Evolutionary conservation across 2,888 invertebrate genomes (phyloP).

Genomic region (Odontocerum albicorne): DNA sequence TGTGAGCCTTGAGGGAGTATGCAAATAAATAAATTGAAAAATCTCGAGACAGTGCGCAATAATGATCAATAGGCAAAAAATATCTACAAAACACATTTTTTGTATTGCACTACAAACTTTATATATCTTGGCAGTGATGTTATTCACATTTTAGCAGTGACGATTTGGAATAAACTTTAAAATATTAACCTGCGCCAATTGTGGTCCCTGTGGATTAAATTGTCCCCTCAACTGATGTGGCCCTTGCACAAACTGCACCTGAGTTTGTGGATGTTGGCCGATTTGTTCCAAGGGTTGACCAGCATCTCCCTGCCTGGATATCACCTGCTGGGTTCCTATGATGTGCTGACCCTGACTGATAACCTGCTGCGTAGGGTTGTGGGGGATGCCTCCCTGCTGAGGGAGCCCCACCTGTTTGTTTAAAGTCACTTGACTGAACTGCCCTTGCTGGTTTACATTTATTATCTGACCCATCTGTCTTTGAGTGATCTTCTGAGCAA

Average conservation of each 20-base stretch:
- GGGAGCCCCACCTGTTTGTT: conserved; percentile 17
- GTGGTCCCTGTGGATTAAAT: conserved; percentile 37
- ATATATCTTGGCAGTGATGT: too few relatives aligned
- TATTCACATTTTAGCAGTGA: too few relatives aligned
- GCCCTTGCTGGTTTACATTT: conserved; percentile 27
- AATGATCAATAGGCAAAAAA: too few relatives aligned
- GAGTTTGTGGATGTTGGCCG: conserved; percentile 40
- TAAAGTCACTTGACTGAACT: conserved; percentile 28
- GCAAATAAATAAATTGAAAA: too few relatives aligned
- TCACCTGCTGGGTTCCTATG: conserved; percentile 16
- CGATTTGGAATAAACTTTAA: too few relatives aligned
- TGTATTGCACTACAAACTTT: too few relatives aligned
- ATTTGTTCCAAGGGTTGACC: conserved; percentile 27
- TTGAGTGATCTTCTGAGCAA: conserved; percentile 23
- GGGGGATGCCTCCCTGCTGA: conserved; percentile 13
- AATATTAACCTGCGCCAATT: conserved; percentile 48
- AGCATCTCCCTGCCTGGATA: conserved; percentile 13
- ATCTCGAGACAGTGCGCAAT: too few relatives aligned
- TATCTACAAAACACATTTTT: too few relatives aligned
- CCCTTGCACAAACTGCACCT: conserved; percentile 46
- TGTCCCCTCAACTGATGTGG: conserved; percentile 40
- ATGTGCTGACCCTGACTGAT: conserved; percentile 40
- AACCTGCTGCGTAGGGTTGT: conserved; percentile 37
- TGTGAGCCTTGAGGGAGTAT: too few relatives aligned
- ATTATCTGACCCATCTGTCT: conserved; percentile 25